These are phyloP conservation scores for Ursus arctos DNA, from an alignment of 2,113 vertebrate genomes.

Conservation along the genomic window DNA sequence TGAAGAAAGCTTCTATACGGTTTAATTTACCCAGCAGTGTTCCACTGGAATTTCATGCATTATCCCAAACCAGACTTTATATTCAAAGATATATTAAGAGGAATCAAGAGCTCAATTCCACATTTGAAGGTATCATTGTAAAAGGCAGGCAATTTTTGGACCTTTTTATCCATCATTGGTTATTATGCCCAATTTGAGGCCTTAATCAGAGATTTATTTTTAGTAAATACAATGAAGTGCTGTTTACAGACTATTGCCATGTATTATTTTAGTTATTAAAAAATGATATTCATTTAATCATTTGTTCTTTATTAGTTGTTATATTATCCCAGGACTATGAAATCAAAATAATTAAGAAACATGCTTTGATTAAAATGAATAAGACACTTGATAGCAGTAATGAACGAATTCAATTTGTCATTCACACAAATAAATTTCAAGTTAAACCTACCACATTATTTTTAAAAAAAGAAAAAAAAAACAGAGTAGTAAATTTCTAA, in stretches of 20 bases:
- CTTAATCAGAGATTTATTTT: background rate
- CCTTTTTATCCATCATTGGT: background rate
- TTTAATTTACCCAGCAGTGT: background rate
- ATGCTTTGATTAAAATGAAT: slow-evolving; percentile 10
- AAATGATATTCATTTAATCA: background rate
- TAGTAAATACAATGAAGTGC: background rate
- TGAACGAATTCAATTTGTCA: background rate
- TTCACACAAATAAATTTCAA: background rate
- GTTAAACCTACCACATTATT: background rate
- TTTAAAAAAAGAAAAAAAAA: background rate
- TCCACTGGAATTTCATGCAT: background rate
- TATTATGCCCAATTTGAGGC: background rate
- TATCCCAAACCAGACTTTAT: background rate
- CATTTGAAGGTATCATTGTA: background rate
- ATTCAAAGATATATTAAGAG: background rate
- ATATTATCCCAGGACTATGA: background rate
- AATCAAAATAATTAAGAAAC: background rate
- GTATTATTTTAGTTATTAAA: background rate
- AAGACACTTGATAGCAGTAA: background rate
- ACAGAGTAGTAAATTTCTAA: background rate
- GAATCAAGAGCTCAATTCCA: background rate
- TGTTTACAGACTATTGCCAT: background rate
- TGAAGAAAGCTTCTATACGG: background rate
- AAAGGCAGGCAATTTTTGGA: background rate
- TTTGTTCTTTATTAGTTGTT: background rate